Evolutionary conservation across 2,797 vertebrate species (phyloP).

Genomic region (Varecia variegata): DNA sequence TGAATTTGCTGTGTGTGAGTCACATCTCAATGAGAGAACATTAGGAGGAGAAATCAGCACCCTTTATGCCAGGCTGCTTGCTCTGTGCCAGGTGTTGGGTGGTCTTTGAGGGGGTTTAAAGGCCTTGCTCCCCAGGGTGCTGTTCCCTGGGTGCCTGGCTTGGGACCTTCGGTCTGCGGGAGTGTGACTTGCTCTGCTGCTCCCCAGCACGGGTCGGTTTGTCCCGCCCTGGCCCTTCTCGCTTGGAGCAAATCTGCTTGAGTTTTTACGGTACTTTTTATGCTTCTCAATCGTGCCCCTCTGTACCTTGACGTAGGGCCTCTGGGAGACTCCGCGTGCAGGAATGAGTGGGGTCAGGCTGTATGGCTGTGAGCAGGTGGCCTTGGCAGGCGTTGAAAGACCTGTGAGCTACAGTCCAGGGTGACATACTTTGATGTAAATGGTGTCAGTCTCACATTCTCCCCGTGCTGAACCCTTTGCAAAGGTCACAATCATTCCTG

Average conservation of each 20-base stretch:
- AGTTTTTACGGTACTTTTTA: background rate
- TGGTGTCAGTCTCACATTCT: accelerated
- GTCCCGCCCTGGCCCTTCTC: background rate
- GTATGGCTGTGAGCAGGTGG: background rate
- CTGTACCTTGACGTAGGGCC: accelerated
- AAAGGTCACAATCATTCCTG: accelerated
- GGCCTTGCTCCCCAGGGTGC: background rate
- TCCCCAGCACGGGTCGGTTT: background rate
- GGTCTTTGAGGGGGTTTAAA: too few relatives aligned
- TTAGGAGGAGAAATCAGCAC: accelerated
- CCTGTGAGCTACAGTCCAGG: background rate
- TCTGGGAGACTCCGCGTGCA: background rate
- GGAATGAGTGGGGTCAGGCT: background rate
- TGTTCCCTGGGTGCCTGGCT: background rate
- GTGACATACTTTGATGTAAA: accelerated
- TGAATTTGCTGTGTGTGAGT: too few relatives aligned
- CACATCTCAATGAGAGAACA: accelerated
- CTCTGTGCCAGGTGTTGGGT: background rate
- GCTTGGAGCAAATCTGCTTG: background rate
- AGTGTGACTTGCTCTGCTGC: accelerated
- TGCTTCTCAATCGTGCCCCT: accelerated
- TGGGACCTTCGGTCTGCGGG: background rate
- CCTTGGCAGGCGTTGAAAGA: background rate
- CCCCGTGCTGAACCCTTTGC: background rate
- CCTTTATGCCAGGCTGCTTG: background rate